phyloP scores from a whole-genome alignment of 1,140 invertebrate species.

The Psilanteris sp. region DNA sequence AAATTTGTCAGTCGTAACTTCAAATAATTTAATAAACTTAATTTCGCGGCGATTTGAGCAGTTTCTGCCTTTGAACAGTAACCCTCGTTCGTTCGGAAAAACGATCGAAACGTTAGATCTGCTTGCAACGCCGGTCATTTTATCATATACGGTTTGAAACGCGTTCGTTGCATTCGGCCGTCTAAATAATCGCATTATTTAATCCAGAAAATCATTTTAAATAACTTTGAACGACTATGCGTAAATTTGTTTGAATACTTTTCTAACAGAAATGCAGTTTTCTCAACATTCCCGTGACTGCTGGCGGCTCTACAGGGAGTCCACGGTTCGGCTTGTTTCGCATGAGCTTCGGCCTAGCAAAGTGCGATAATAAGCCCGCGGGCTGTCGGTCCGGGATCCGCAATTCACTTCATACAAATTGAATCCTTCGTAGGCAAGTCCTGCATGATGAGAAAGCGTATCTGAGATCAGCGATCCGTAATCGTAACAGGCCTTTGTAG shows the following conservation, averaged over 20 bases:
- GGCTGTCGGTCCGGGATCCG: slow-evolving; percentile 76
- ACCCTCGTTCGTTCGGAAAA: neutral
- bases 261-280: slow-evolving; percentile 61
- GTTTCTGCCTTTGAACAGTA: too few relatives aligned
- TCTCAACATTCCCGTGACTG: slow-evolving; percentile 58
- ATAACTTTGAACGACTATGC: slow-evolving; percentile 41
- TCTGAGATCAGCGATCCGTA: slow-evolving; percentile 77
- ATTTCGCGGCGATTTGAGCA: too few relatives aligned
- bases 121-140: neutral
- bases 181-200: slow-evolving; percentile 37
- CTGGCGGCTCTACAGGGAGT: slow-evolving; percentile 58
- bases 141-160: too few relatives aligned
- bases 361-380: slow-evolving; percentile 78
- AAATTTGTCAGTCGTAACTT: too few relatives aligned
- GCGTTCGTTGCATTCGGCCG: slow-evolving; percentile 12
- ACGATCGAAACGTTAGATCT: slow-evolving; percentile 24
- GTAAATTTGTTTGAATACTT: slow-evolving; percentile 61
- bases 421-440: slow-evolving; percentile 76
- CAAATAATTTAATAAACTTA: too few relatives aligned
- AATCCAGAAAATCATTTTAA: slow-evolving; percentile 26
- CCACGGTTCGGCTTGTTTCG: slow-evolving; percentile 64
- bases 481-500: slow-evolving; percentile 71
- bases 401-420: slow-evolving; percentile 77
- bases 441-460: slow-evolving; percentile 71
- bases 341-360: slow-evolving; percentile 68